Evolutionary conservation across 2,888 invertebrate genomes (phyloP).

Genomic region (Ditula angustiorana): DNA sequence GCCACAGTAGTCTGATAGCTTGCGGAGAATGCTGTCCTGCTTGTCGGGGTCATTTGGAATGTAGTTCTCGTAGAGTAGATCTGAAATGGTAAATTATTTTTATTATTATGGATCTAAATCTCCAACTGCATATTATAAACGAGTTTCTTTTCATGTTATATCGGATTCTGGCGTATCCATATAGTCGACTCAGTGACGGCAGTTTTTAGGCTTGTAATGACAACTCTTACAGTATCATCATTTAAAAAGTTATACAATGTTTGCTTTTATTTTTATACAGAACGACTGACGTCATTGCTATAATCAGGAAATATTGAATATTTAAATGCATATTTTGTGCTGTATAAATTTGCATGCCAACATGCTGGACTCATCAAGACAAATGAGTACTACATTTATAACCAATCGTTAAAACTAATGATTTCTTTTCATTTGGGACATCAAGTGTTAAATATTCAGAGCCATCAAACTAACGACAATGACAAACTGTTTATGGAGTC

Average conservation of each 20-base stretch:
- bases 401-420: constrained; percentile 22
- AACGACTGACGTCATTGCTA: background rate
- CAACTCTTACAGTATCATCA: too few species aligned
- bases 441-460: constrained; percentile 10
- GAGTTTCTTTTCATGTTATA: too few species aligned
- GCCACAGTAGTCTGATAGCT: constrained; percentile 90
- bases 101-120: too few species aligned
- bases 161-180: too few species aligned
- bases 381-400: constrained; percentile 19
- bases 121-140: too few species aligned
- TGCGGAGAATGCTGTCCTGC: constrained; percentile 85
- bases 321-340: background rate
- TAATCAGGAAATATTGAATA: constrained; percentile 17
- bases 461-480: constrained; percentile 11
- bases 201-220: too few species aligned
- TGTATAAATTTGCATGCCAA: constrained; percentile 28
- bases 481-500: background rate
- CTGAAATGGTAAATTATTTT: constrained; percentile 75
- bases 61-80: constrained; percentile 86
- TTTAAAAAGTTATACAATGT: too few species aligned
- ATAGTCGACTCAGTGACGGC: too few species aligned
- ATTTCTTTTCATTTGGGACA: constrained; percentile 28
- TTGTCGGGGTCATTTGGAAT: constrained; percentile 81
- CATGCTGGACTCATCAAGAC: constrained; percentile 27
- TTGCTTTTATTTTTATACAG: background rate